phyloP scores from a whole-genome alignment of 2,888 invertebrate genomes.

The Stenodema calcarata region DNA sequence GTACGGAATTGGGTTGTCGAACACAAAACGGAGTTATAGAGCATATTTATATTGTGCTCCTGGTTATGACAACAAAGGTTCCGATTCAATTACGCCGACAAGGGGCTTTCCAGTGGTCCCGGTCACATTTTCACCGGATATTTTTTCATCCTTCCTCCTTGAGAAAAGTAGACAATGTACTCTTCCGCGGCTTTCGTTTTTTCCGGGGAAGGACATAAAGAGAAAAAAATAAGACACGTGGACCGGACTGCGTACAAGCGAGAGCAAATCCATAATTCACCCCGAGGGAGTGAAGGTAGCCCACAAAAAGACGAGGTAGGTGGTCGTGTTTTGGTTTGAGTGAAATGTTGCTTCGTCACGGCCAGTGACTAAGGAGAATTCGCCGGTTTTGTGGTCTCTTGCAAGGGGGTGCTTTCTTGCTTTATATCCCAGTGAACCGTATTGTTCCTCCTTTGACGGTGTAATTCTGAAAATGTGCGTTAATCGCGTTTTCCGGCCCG shows the following conservation, averaged over 20 bases:
- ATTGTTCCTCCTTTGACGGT: not conserved
- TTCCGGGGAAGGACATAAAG: not conserved
- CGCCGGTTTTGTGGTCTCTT: conserved; percentile 25
- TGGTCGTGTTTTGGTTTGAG: conserved; percentile 47
- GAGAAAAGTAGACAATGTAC: not conserved
- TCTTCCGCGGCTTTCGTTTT: not conserved
- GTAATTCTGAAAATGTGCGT: not conserved
- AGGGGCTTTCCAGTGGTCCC: not conserved
- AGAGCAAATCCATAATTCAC: conserved; percentile 47
- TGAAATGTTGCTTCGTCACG: conserved; percentile 48
- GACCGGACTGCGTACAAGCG: conserved; percentile 6
- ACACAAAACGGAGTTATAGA: not conserved
- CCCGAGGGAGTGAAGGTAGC: conserved; percentile 18
- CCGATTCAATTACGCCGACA: not conserved
- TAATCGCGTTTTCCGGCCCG: too few relatives aligned
- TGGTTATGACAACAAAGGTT: not conserved
- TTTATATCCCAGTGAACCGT: not conserved
- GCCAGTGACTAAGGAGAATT: conserved; percentile 45
- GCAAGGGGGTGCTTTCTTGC: not conserved
- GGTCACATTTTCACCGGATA: not conserved
- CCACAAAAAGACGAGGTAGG: conserved; percentile 30
- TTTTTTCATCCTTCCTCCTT: not conserved
- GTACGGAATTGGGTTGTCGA: not conserved
- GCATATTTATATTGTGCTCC: not conserved
- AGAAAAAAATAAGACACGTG: conserved; percentile 27